A percentile compares a stretch with the other conserved stretches of the same genome.
These are phyloP conservation scores for Rhinoptilus africanus DNA, from an alignment of 2,113 vertebrate genomes.

Conservation along the genomic window DNA sequence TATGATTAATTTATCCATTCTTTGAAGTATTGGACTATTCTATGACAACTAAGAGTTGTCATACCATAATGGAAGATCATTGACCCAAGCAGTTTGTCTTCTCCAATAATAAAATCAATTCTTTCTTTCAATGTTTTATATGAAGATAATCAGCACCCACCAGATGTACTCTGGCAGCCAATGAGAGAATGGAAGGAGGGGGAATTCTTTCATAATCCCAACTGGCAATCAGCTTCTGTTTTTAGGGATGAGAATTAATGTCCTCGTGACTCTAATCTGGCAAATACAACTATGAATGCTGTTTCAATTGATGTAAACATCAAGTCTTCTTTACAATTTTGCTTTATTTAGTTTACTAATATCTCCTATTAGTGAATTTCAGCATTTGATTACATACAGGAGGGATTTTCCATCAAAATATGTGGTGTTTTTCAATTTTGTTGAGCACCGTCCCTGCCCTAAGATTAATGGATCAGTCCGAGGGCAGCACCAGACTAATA, in stretches of 20 bases:
- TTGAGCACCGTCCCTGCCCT: neutral
- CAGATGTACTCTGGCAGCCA: neutral
- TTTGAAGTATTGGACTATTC: neutral
- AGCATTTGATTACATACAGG: neutral
- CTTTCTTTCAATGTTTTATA: neutral
- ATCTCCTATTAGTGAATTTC: neutral
- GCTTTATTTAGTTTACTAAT: neutral
- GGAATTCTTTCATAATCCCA: conserved; percentile 34
- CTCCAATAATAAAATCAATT: neutral
- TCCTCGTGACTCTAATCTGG: conserved; percentile 11
- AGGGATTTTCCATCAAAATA: neutral
- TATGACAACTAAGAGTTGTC: neutral
- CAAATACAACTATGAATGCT: neutral
- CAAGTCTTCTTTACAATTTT: neutral
- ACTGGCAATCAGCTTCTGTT: conserved; percentile 14
- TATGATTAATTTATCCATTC: neutral
- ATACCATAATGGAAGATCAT: neutral
- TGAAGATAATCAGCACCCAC: neutral
- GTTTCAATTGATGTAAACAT: neutral
- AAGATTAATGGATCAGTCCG: neutral
- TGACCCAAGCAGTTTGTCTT: neutral
- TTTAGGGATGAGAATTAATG: conserved; percentile 22
- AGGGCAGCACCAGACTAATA: neutral
- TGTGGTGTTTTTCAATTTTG: neutral
- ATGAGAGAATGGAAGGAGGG: neutral